phyloP scores from a whole-genome alignment of 2,888 invertebrate species.

The Phrixothrix hirtus region DNA sequence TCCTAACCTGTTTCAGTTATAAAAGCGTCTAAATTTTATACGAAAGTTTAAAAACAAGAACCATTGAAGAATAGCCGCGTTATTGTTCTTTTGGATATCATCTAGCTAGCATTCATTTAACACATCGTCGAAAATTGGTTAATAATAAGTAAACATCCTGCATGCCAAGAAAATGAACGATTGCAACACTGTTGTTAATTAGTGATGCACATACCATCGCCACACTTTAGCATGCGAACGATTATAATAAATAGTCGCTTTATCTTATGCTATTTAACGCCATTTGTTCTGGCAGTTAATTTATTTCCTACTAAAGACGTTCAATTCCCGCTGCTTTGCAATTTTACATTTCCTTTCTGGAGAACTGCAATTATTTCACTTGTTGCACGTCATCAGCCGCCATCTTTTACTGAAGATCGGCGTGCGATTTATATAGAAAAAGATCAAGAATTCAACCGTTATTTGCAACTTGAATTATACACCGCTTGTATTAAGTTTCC shows the following conservation, averaged over 20 bases:
- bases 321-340: constrained; percentile 40
- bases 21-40: too few species aligned
- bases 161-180: too few species aligned
- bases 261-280: constrained; percentile 42
- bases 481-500: constrained; percentile 23
- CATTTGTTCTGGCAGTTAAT: constrained; percentile 41
- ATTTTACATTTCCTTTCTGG: constrained; percentile 41
- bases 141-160: too few species aligned
- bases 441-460: constrained; percentile 3
- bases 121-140: too few species aligned
- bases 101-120: too few species aligned
- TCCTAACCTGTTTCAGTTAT: too few species aligned
- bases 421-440: too few species aligned
- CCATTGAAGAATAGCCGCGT: too few species aligned
- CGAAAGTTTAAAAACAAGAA: too few species aligned
- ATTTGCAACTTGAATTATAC: constrained; percentile 10
- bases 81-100: too few species aligned
- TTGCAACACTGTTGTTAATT: constrained; percentile 27
- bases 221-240: constrained; percentile 38
- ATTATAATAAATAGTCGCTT: constrained; percentile 37
- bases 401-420: not conserved
- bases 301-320: constrained; percentile 41
- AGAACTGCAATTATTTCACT: constrained; percentile 39
- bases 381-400: not conserved
- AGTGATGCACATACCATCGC: constrained; percentile 26